Evolutionary conservation across 2,797 vertebrate genomes (phyloP), one percentile per base, ranked within the genome.

Genomic region (Perodicticus potto): DNA sequence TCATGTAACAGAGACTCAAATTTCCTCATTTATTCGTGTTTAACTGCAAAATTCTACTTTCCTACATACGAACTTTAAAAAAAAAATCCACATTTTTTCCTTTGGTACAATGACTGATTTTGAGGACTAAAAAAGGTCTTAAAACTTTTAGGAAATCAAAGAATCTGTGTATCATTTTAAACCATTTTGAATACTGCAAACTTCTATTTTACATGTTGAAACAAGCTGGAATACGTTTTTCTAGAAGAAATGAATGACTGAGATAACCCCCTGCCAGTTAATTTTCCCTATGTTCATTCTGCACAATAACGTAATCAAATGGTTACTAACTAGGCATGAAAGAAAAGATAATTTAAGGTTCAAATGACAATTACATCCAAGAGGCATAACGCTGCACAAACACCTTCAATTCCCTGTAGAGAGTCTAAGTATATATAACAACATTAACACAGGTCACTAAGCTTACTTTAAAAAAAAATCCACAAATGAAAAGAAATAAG

Each of bases 321-420:
- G 55, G 89, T 86, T 89, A 93, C 76, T 95, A 93, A 97, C 74
- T 25, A 91, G 85, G 67, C 80, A 96, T 95, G 57, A 95, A 94
- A 95, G 89, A 74, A 95, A 95, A 96, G 94, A 70, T 76, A 97
- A 97, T 91, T 95, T 96, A 94, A 96, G 91, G 82, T 96, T 95
- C 95, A 96, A 81, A 92, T 80, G 89, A 92, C 78, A 86, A 80
- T 94, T 88, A 93, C 10, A 96, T 86, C 76, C 55, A 94, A 86
- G 87, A 93, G 69, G 53, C 91, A 89, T 59, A 94, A 93, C 12
- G 73, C 25, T 49, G 17, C 57, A 89, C 49, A 86, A 93, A 87
- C 61, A 97, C 95, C 87, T 96, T 86, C 43, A 72, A 94, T 86
- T 94, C 93, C 72, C 69, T 63, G 22, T 65, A 65, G 92, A 93